phyloP scores from a whole-genome alignment of 2,888 invertebrate genomes.

The Tromatobia lineatoria region DNA sequence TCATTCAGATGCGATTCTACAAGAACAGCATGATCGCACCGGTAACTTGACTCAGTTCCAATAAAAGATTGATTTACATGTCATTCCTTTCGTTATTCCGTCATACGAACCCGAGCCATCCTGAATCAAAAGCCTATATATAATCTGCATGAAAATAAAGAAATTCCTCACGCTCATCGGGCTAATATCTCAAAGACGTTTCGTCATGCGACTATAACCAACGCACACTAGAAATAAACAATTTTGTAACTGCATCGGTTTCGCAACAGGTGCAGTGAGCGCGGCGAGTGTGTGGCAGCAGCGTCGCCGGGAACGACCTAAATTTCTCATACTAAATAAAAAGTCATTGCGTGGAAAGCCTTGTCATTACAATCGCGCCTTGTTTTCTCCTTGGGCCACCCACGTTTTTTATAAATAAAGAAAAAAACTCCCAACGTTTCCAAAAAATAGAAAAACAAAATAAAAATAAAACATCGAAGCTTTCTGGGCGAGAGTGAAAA shows the following conservation, averaged over 20 bases:
- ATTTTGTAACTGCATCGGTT: slow-evolving; percentile 53
- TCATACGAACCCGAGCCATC: neutral
- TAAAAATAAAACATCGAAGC: neutral
- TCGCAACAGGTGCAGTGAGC: slow-evolving; percentile 58
- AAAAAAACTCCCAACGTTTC: slow-evolving; percentile 3
- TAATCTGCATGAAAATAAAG: neutral
- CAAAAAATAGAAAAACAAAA: neutral
- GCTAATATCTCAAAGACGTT: neutral
- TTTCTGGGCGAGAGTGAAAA: neutral
- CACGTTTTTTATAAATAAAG: neutral
- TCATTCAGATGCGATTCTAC: neutral
- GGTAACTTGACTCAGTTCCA: slow-evolving; percentile 7
- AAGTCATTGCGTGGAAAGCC: slow-evolving; percentile 11
- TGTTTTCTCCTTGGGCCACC: neutral
- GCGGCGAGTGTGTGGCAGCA: slow-evolving; percentile 15
- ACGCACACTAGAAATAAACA: slow-evolving; percentile 28
- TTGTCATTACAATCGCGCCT: slow-evolving; percentile 37
- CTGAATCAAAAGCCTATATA: neutral
- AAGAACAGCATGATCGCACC: neutral
- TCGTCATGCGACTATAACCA: neutral
- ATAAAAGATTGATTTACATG: slow-evolving; percentile 7
- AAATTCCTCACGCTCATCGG: neutral
- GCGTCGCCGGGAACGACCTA: slow-evolving; percentile 17
- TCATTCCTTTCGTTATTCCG: neutral
- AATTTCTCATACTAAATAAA: slow-evolving; percentile 43